phyloP scores from a whole-genome alignment of 2,797 vertebrate species.

The Serranus cabrilla region DNA sequence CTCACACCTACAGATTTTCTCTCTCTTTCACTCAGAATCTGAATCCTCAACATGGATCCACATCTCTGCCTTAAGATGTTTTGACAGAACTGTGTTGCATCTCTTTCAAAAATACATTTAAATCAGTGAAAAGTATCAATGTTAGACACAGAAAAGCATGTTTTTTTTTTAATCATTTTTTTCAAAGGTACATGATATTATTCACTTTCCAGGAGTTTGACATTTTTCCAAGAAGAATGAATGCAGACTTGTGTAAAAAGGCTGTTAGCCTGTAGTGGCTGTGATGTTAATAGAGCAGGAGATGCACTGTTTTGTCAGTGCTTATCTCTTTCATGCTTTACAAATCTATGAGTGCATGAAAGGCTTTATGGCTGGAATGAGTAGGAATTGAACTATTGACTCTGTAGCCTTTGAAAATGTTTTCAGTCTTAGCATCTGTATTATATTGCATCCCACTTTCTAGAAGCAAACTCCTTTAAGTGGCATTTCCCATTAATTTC shows the following conservation, averaged over 20 bases:
- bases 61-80: slow-evolving; percentile 19
- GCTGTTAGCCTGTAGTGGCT: slow-evolving; percentile 5
- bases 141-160: slow-evolving; percentile 5
- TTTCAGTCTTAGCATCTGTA: slow-evolving; percentile 14
- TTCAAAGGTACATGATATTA: background rate
- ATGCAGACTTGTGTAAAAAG: slow-evolving; percentile 6
- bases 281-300: slow-evolving; percentile 21
- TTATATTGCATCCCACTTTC: slow-evolving; percentile 1
- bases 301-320: background rate
- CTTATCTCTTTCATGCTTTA: slow-evolving; percentile 28
- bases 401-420: background rate
- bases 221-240: too few species aligned
- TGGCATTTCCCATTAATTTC: slow-evolving; percentile 13
- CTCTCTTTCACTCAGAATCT: background rate
- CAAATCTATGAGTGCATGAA: slow-evolving; percentile 10
- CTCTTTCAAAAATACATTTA: too few species aligned
- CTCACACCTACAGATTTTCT: background rate
- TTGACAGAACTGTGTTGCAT: too few species aligned
- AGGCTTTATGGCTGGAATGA: slow-evolving; percentile 4
- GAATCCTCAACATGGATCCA: slow-evolving; percentile 1
- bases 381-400: slow-evolving; percentile 26
- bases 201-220: background rate
- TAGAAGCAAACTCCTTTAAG: slow-evolving; percentile 3
- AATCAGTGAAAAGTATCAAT: too few species aligned
- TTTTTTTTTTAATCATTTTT: slow-evolving; percentile 16